Percentiles rank a stretch among this genome's conserved stretches.
Conservation (phyloP, 2,797 vertebrate genomes). For the Cossypha niveicapilla region DNA sequence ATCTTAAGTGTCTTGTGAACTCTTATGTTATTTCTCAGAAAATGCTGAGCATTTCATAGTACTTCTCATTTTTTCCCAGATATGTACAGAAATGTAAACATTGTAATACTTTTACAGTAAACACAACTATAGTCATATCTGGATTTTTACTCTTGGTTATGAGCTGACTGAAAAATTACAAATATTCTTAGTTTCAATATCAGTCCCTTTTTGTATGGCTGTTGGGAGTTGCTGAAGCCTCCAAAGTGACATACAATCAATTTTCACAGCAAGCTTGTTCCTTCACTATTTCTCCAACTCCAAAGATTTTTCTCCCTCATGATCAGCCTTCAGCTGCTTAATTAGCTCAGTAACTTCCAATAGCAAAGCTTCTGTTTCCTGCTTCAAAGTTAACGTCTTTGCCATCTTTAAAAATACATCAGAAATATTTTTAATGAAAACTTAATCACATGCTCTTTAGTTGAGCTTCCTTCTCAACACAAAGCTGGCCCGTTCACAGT, state of each 20-base stretch:
- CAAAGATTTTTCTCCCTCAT: slow-evolving; percentile 80
- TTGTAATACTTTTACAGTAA: not conserved
- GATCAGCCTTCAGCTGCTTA: slow-evolving; percentile 82
- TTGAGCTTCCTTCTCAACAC: not conserved
- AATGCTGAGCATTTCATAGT: not conserved
- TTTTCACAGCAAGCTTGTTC: slow-evolving; percentile 68
- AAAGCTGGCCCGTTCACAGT: not conserved
- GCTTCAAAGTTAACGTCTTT: slow-evolving; percentile 68
- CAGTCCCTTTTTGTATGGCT: slow-evolving; percentile 80
- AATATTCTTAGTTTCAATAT: not conserved
- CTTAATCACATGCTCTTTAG: not conserved
- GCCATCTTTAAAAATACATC: slow-evolving; percentile 56
- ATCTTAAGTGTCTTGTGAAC: not conserved
- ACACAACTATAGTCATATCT: not conserved
- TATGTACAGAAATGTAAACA: not conserved
- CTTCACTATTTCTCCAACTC: slow-evolving; percentile 74
- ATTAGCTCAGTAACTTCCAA: slow-evolving; percentile 82
- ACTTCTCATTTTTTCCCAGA: not conserved
- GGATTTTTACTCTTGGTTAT: not conserved
- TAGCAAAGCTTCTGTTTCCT: slow-evolving; percentile 78
- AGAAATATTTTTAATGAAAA: slow-evolving; percentile 21
- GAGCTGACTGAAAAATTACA: not conserved
- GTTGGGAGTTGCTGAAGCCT: slow-evolving; percentile 77
- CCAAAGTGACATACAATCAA: slow-evolving; percentile 78
- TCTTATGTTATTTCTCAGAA: not conserved